A percentile compares a stretch with the other conserved stretches of the same genome.
phyloP scores from a whole-genome alignment of 2,113 vertebrate species.

The Genyomyrus donnyi region DNA sequence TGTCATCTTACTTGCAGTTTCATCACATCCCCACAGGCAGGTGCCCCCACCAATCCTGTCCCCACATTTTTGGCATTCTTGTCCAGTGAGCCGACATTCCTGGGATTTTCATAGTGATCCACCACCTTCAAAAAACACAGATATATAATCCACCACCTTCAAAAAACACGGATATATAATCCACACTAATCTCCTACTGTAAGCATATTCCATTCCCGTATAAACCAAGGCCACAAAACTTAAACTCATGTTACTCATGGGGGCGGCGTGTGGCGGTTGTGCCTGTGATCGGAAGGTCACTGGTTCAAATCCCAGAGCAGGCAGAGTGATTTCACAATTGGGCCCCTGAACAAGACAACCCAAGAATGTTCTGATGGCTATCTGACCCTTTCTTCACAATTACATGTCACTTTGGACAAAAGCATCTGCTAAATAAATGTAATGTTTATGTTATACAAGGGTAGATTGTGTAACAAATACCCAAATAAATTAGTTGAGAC shows the following conservation, averaged over 20 bases:
- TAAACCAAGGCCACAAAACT: not conserved
- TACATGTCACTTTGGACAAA: not conserved
- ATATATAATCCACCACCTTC: conserved; percentile 57
- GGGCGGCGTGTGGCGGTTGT: not conserved
- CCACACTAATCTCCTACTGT: not conserved
- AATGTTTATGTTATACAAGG: not conserved
- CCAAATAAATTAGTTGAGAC: conserved; percentile 36
- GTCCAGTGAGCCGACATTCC: conserved; percentile 86
- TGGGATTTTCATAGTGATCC: conserved; percentile 95
- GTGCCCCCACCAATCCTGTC: conserved; percentile 89
- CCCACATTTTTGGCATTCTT: conserved; percentile 85
- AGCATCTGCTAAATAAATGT: not conserved
- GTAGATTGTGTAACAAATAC: conserved; percentile 17
- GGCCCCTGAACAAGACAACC: not conserved
- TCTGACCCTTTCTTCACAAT: not conserved
- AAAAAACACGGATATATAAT: not conserved
- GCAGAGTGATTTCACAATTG: not conserved
- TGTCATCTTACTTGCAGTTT: conserved; percentile 76
- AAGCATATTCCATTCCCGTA: not conserved
- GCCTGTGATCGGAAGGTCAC: not conserved
- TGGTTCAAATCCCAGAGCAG: not conserved
- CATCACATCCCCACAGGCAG: conserved; percentile 95
- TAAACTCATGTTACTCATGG: conserved; percentile 14
- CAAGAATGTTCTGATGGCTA: conserved; percentile 15
- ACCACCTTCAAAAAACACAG: conserved; percentile 70